phyloP scores from a whole-genome alignment of 2,797 vertebrate species.

The Squalus acanthias region DNA sequence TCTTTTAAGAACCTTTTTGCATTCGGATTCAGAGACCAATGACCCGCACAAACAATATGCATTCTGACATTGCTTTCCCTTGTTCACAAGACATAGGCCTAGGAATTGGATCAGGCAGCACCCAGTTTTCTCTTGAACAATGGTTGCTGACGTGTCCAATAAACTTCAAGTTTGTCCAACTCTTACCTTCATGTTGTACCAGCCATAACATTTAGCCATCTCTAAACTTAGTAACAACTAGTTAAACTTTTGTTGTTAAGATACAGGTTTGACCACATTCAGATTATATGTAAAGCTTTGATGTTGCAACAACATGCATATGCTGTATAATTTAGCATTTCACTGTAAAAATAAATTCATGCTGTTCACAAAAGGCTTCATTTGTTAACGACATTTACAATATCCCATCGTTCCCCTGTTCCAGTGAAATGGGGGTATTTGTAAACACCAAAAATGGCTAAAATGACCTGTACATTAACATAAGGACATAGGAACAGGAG shows the following conservation, averaged over 20 bases:
- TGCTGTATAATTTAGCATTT: not conserved
- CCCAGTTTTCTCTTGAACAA: not conserved
- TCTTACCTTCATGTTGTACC: not conserved
- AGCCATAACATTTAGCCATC: not conserved
- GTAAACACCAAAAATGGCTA: not conserved
- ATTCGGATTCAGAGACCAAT: not conserved
- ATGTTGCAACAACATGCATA: not conserved
- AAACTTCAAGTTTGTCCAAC: not conserved
- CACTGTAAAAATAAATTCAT: not conserved
- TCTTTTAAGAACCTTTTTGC: not conserved
- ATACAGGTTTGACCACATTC: not conserved
- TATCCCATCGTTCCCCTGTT: not conserved
- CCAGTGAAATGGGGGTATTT: not conserved
- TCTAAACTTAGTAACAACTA: not conserved
- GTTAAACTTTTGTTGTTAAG: not conserved
- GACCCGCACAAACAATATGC: too few species aligned
- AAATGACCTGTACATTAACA: not conserved
- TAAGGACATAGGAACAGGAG: too few species aligned
- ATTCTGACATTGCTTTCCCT: not conserved
- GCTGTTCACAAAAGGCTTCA: not conserved
- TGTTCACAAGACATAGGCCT: not conserved
- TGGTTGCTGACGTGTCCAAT: not conserved
- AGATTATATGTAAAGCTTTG: not conserved
- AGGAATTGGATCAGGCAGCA: not conserved
- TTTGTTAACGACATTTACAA: not conserved